Percentiles rank a stretch among this genome's conserved stretches.
phyloP scores from a whole-genome alignment of 2,888 invertebrate genomes.

The Drosophila hawaiiensis region DNA sequence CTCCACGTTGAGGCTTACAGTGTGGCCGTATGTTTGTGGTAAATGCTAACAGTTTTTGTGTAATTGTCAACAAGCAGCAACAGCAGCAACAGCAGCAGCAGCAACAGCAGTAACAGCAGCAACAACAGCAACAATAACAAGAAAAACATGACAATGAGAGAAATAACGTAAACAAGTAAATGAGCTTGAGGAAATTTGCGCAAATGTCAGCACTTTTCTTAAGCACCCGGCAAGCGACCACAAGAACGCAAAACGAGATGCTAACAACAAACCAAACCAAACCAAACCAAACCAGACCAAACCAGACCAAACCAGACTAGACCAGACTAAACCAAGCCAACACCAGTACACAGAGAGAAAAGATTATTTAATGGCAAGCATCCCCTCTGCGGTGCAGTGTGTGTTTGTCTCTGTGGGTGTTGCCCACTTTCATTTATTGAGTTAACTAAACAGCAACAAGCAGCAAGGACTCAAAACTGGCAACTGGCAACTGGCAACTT shows the following conservation, averaged over 20 bases:
- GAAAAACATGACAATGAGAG: conserved; percentile 60
- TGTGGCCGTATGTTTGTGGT: conserved; percentile 70
- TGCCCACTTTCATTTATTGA: conserved; percentile 72
- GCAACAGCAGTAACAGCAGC: conserved; percentile 24
- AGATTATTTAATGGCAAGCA: conserved; percentile 63
- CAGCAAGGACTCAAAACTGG: conserved; percentile 31
- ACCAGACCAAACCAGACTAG: conserved; percentile 1
- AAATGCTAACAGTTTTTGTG: conserved; percentile 79
- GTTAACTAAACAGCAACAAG: conserved; percentile 64
- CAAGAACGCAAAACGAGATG: conserved; percentile 47
- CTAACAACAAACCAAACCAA: conserved; percentile 21
- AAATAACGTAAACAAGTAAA: conserved; percentile 74
- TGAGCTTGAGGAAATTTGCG: conserved; percentile 67
- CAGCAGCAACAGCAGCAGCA: conserved; percentile 19
- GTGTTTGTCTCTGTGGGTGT: conserved; percentile 1
- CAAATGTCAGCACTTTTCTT: conserved; percentile 73
- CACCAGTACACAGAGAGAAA: conserved; percentile 21
- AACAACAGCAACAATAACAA: conserved; percentile 17
- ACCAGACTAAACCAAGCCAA: not conserved
- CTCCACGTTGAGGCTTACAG: conserved; percentile 35
- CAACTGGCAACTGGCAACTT: not conserved
- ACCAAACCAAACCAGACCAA: not conserved
- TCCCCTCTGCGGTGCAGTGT: not conserved
- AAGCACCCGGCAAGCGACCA: conserved; percentile 38
- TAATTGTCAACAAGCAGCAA: conserved; percentile 69